phyloP scores from a whole-genome alignment of 2,113 vertebrate species.

The Dasyurus viverrinus region DNA sequence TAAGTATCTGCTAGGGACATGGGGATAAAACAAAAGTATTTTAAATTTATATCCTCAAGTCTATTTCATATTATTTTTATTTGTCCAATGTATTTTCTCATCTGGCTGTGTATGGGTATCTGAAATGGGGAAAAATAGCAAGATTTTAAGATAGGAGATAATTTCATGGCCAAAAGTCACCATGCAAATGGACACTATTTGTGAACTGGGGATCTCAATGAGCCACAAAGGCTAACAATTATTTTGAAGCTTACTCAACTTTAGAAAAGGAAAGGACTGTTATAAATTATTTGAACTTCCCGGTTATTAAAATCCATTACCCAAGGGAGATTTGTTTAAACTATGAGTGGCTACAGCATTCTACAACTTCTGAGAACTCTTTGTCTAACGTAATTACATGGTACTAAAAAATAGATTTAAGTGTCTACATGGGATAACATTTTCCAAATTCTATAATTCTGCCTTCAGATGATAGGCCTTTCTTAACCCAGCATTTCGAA shows the following conservation, averaged over 20 bases:
- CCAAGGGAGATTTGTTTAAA: conserved; percentile 58
- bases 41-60: conserved; percentile 61
- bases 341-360: conserved; percentile 57
- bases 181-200: conserved; percentile 29
- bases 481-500: conserved; percentile 72
- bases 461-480: conserved; percentile 79
- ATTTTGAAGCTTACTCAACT: conserved; percentile 65
- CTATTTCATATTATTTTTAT: conserved; percentile 57
- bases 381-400: conserved; percentile 78
- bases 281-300: conserved; percentile 64
- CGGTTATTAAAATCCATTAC: conserved; percentile 71
- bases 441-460: conserved; percentile 83
- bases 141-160: background rate
- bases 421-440: conserved; percentile 65
- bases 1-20: conserved; percentile 29
- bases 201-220: conserved; percentile 49
- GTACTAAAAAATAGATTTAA: conserved; percentile 67
- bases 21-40: background rate
- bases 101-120: conserved; percentile 57
- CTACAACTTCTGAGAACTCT: conserved; percentile 67
- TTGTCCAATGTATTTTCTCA: conserved; percentile 39
- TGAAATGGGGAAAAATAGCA: conserved; percentile 43
- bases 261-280: conserved; percentile 56
- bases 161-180: conserved; percentile 23
- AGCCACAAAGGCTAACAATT: conserved; percentile 49